Evolutionary conservation across 1,140 invertebrate species (phyloP).

Genomic region (Tribolium castaneum): DNA sequence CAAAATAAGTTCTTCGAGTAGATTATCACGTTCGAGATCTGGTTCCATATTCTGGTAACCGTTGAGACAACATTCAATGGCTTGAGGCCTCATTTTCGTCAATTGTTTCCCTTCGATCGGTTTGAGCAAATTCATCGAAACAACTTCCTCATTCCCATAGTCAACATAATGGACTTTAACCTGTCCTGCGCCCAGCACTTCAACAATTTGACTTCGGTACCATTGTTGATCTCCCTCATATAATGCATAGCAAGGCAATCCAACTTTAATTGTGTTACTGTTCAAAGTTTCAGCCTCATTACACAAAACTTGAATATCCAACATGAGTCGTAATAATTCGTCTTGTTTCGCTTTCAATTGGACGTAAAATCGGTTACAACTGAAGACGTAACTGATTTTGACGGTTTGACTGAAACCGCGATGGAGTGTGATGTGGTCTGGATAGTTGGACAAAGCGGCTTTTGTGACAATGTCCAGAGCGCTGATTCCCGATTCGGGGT

Average conservation of each 20-base stretch:
- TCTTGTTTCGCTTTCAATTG: conserved; percentile 72
- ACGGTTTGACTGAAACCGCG: conserved; percentile 65
- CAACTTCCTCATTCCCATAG: conserved; percentile 81
- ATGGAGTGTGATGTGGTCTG: conserved; percentile 66
- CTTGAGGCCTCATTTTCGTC: conserved; percentile 74
- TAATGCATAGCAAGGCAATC: conserved; percentile 78
- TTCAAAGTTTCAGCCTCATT: conserved; percentile 60
- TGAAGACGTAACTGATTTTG: conserved; percentile 76
- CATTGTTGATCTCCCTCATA: conserved; percentile 77
- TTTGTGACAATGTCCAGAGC: conserved; percentile 60
- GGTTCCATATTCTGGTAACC: conserved; percentile 66
- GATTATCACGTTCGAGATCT: conserved; percentile 60
- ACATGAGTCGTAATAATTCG: conserved; percentile 69
- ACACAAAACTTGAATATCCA: conserved; percentile 63
- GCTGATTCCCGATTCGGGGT: conserved; percentile 65
- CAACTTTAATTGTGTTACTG: conserved; percentile 64
- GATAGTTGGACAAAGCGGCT: conserved; percentile 64
- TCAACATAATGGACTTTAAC: conserved; percentile 78
- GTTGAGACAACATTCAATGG: conserved; percentile 77
- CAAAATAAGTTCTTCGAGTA: conserved; percentile 65
- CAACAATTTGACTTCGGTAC: conserved; percentile 76
- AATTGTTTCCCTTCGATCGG: conserved; percentile 74
- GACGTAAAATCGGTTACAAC: conserved; percentile 77
- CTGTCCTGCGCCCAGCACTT: conserved; percentile 63
- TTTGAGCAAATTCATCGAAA: conserved; percentile 69